phyloP scores from a whole-genome alignment of 2,113 vertebrate species.

The Mustela nigripes region DNA sequence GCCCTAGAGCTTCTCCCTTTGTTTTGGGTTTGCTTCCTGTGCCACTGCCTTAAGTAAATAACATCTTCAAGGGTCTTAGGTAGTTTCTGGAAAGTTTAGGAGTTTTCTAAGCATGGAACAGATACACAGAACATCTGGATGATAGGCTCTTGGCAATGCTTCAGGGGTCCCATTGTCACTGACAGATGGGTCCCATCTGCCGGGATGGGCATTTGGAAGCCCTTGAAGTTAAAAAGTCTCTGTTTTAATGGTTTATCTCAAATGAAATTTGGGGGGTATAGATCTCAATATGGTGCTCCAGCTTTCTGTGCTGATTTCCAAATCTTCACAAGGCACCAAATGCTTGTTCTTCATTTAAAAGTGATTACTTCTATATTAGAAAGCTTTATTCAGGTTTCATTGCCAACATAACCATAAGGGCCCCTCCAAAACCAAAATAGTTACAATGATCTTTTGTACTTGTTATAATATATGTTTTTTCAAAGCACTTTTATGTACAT shows the following conservation, averaged over 20 bases:
- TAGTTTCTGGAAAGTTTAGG: constrained; percentile 71
- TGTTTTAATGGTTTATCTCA: constrained; percentile 51
- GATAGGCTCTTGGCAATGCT: constrained; percentile 59
- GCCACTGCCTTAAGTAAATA: constrained; percentile 46
- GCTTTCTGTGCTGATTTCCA: neutral
- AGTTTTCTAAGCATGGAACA: constrained; percentile 66
- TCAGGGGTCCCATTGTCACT: constrained; percentile 54
- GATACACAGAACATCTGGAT: constrained; percentile 63
- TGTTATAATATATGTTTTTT: neutral
- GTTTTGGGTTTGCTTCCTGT: constrained; percentile 53
- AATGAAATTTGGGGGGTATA: constrained; percentile 13
- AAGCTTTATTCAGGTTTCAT: neutral
- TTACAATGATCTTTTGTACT: constrained; percentile 4
- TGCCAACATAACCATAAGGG: constrained; percentile 19
- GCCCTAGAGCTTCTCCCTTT: neutral
- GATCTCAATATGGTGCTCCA: neutral
- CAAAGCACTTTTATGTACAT: neutral
- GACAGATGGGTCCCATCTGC: constrained; percentile 67
- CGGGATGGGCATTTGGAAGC: constrained; percentile 36
- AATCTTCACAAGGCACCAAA: neutral
- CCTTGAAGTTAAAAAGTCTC: constrained; percentile 25
- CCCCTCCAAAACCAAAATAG: neutral
- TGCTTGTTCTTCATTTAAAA: neutral
- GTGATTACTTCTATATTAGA: constrained; percentile 27
- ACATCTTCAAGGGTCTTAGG: constrained; percentile 62